Conservation (phyloP, 2,113 vertebrate genomes). For the Plotosus lineatus region DNA sequence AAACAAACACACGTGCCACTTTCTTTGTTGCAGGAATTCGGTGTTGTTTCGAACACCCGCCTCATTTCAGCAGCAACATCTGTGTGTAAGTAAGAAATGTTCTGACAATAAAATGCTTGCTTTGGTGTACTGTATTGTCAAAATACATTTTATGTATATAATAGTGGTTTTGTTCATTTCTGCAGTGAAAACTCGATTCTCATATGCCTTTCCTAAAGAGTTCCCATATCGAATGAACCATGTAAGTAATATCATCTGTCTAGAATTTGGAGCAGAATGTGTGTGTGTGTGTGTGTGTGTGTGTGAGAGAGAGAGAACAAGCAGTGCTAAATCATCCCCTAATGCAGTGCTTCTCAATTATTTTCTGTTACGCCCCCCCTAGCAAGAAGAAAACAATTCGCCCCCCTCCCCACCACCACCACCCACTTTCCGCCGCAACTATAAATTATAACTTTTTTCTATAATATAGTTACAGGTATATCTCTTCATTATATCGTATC, state of each 20-base stretch:
- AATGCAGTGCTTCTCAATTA: no score
- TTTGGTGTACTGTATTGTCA: no score
- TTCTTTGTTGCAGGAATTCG: constrained; percentile 85
- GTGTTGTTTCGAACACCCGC: constrained; percentile 97
- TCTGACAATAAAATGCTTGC: not conserved
- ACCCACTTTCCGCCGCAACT: no score
- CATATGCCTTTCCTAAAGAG: constrained; percentile 98
- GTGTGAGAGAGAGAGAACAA: not conserved
- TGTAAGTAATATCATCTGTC: constrained; percentile 74
- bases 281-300: not conserved
- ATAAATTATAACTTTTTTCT: no score
- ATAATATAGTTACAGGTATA: no score
- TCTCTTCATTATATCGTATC: no score
- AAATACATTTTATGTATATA: not conserved
- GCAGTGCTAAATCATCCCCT: not conserved
- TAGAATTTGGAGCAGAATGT: no score
- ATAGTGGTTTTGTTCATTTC: not conserved
- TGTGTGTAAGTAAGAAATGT: constrained; percentile 87
- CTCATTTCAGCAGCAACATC: constrained; percentile 98
- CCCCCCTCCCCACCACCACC: no score
- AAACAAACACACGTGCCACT: no score
- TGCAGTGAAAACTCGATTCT: constrained; percentile 98
- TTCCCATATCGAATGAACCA: constrained; percentile 99
- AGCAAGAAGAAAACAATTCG: no score
- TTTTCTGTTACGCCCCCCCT: no score